Percentiles rank a stretch among this genome's conserved stretches.
Evolutionary conservation across 2,888 invertebrate species (phyloP).

Genomic region (Notodonta dromedarius): DNA sequence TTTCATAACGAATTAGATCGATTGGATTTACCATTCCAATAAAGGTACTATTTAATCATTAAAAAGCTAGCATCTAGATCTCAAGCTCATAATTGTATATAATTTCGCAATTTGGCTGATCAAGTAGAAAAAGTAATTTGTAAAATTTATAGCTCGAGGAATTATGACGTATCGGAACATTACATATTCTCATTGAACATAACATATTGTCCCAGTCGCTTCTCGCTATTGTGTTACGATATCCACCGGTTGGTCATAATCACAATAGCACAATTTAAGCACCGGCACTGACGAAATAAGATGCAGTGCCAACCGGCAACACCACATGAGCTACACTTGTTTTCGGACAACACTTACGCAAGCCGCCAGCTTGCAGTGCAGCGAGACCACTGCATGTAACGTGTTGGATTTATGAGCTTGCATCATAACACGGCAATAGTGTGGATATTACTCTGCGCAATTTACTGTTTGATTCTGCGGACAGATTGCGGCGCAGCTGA

Average conservation of each 20-base stretch:
- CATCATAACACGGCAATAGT: conserved; percentile 1
- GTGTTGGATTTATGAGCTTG: conserved; percentile 2
- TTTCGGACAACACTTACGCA: neutral
- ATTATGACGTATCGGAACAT: neutral
- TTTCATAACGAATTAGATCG: too few species aligned
- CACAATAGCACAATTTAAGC: conserved; percentile 1
- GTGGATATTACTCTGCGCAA: neutral
- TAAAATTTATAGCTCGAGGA: neutral
- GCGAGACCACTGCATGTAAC: neutral
- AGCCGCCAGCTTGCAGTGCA: neutral
- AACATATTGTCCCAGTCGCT: neutral
- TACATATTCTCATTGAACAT: neutral
- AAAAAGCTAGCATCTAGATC: neutral
- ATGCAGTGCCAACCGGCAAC: neutral
- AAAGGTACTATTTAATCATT: too few species aligned
- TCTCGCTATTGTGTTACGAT: neutral
- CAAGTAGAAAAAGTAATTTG: neutral
- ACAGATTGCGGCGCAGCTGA: neutral
- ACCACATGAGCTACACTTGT: neutral
- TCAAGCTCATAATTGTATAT: neutral
- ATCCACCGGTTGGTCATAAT: neutral
- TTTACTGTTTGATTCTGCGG: neutral
- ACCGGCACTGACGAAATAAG: neutral
- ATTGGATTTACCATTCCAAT: too few species aligned
- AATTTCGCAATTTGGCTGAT: neutral